Evolutionary conservation across 2,797 vertebrate genomes (phyloP).

Genomic region (Hipposideros larvatus): DNA sequence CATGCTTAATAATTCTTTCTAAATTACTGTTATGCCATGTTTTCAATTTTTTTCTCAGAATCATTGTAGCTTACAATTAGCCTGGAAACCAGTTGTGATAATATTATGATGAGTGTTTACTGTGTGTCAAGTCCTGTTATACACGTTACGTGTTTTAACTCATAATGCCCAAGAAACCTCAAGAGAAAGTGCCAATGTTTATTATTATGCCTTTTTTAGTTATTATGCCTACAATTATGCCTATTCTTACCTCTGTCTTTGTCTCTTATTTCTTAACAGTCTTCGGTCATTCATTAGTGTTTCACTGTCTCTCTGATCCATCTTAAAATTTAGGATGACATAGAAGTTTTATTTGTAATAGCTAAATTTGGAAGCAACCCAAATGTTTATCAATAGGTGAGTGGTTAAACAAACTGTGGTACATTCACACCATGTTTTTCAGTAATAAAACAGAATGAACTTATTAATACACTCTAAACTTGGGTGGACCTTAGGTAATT

Average conservation of each 20-base stretch:
- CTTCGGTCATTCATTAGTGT: not conserved
- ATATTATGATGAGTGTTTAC: not conserved
- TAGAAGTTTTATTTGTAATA: not conserved
- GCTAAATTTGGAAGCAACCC: not conserved
- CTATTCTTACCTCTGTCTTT: not conserved
- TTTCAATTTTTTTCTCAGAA: not conserved
- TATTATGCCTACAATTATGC: not conserved
- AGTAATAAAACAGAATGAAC: not conserved
- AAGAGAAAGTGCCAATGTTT: not conserved
- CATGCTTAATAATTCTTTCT: not conserved
- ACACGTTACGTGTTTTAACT: not conserved
- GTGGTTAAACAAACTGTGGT: not conserved
- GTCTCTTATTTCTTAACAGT: not conserved
- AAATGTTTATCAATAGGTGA: not conserved
- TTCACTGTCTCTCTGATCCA: not conserved
- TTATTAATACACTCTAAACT: not conserved
- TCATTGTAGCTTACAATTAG: not conserved
- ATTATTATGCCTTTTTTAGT: not conserved
- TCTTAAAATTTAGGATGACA: not conserved
- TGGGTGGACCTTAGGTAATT: not conserved
- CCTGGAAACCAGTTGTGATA: not conserved
- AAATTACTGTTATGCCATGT: not conserved
- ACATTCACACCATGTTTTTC: not conserved
- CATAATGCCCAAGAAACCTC: not conserved
- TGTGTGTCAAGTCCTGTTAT: not conserved